Evolutionary conservation across 2,888 invertebrate species (phyloP), one percentile per base, ranked within the genome.

Genomic region (Saturnia japonica): DNA sequence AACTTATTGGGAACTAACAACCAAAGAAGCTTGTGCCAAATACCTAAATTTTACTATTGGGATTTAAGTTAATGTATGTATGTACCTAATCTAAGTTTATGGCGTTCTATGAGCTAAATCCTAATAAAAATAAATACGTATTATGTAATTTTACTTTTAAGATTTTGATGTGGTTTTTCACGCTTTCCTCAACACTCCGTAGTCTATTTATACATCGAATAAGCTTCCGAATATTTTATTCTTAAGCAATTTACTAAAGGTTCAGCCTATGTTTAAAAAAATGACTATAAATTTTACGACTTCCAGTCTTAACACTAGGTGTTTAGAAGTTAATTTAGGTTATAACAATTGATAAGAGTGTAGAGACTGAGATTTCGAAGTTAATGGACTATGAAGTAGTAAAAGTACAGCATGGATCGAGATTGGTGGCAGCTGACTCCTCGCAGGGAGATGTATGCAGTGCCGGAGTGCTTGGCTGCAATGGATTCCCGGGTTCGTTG

Each of bases 381-480:
- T 64, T 64, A 60, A 28, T 28, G 25, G 14, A 28, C 25, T 28
- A 28, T 60, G 57, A 60, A 60, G 57, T 60, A 28, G 14, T 60
- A 60, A 60, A 60, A 60, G 57, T 28, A 16, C 34, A 73, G 72
- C 60, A 91, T 93, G 92, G 90, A 89, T 54, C 83, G 85, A 51
- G 92, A 94, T 71, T 95, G 94, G 95, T 95, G 95, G 95, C 91
- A 93, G 74, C 83, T 94, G 77, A 90, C 90, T 22, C 94, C 94
- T 1, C 88, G 91, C 11, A 85, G 90, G 69, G 87, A 90, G 62
- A 75, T 88, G 70, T 87, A 76, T 76, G 78, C 88, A 19, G 85
- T 95, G 54, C 95, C 96, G 0, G 96, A 96, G 74, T 93, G 95
- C 78, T 88, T 96, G 74, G 94, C 95, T 4, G 93, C 95, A 62